A percentile compares a stretch with the other conserved stretches of the same genome.
Conservation (phyloP, 1,140 invertebrate genomes). For the Lasioglossum baleicum region DNA sequence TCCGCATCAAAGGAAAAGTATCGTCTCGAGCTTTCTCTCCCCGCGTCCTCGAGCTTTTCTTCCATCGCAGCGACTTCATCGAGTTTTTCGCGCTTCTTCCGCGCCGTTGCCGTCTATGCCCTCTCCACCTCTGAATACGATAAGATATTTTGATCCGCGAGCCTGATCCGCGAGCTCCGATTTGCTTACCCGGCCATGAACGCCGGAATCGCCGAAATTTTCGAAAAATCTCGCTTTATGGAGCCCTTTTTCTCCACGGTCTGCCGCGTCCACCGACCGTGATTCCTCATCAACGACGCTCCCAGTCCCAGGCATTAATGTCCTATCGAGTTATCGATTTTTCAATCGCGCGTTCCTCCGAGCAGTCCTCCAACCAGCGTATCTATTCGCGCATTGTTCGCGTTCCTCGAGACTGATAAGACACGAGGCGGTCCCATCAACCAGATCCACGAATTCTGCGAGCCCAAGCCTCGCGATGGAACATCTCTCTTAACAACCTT, state of each 20-base stretch:
- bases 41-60: not conserved
- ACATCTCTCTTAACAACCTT: too few species aligned
- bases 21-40: not conserved
- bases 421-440: too few species aligned
- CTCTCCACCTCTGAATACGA: not conserved
- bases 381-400: not conserved
- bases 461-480: too few species aligned
- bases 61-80: not conserved
- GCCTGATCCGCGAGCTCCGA: too few species aligned
- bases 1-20: constrained; percentile 36
- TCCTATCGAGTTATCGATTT: constrained; percentile 25
- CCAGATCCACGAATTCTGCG: too few species aligned
- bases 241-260: not conserved
- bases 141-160: constrained; percentile 20
- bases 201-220: not conserved
- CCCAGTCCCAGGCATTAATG: not conserved
- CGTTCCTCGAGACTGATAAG: not conserved
- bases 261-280: not conserved
- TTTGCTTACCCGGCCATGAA: not conserved
- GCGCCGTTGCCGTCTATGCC: not conserved
- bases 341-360: constrained; percentile 2
- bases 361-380: not conserved
- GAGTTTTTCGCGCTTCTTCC: constrained; percentile 17
- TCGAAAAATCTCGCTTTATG: not conserved
- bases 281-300: not conserved